phyloP scores from a whole-genome alignment of 2,797 vertebrate species.

The Acipenser transmontanus region DNA sequence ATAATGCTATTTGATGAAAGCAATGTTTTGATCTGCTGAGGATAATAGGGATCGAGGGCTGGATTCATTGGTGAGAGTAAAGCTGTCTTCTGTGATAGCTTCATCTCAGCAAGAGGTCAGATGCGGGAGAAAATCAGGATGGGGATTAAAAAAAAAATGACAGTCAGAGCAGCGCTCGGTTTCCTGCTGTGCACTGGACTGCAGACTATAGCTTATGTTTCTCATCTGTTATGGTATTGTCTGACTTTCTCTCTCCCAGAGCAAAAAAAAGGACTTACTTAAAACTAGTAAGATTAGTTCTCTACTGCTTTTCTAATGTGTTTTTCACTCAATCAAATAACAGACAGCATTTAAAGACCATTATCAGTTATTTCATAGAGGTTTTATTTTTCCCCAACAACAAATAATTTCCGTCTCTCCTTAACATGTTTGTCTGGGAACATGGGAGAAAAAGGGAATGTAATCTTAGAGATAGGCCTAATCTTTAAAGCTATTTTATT shows the following conservation, averaged over 20 bases:
- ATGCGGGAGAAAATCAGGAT: constrained; percentile 83
- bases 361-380: constrained; percentile 63
- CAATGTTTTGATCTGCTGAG: constrained; percentile 89
- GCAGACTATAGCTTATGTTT: constrained; percentile 85
- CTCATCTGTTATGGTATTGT: constrained; percentile 93
- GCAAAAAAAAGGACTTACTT: constrained; percentile 65
- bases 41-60: constrained; percentile 77
- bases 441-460: not conserved
- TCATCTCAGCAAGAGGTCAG: constrained; percentile 96
- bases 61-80: constrained; percentile 88
- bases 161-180: constrained; percentile 83
- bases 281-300: constrained; percentile 81
- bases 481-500: constrained; percentile 4
- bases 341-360: constrained; percentile 68
- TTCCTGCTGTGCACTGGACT: constrained; percentile 80
- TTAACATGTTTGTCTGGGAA: constrained; percentile 1
- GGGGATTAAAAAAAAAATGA: constrained; percentile 84
- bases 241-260: constrained; percentile 80
- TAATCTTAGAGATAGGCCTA: constrained; percentile 5
- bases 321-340: constrained; percentile 73
- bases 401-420: constrained; percentile 40
- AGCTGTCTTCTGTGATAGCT: constrained; percentile 98
- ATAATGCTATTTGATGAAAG: constrained; percentile 96
- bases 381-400: constrained; percentile 36
- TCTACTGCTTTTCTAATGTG: constrained; percentile 87